phyloP scores from a whole-genome alignment of 2,888 invertebrate genomes.

The Shargacucullia verbasci region DNA sequence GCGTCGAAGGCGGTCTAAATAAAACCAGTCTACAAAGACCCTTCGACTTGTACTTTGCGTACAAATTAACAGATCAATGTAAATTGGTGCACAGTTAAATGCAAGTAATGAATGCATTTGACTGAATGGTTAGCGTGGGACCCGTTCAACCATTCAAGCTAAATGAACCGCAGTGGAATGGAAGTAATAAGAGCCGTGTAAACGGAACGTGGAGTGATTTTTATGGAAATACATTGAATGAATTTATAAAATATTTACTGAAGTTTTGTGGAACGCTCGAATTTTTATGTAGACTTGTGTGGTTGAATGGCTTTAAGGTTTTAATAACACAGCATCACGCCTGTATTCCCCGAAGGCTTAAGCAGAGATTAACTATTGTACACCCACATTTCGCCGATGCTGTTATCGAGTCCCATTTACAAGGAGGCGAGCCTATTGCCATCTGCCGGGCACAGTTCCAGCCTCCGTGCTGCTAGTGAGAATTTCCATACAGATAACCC shows the following conservation, averaged over 20 bases:
- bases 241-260: conserved; percentile 20
- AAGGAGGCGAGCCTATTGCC: too few relatives aligned
- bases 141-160: conserved; percentile 47
- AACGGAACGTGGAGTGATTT: conserved; percentile 47
- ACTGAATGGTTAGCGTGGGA: conserved; percentile 64
- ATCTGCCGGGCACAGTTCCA: too few relatives aligned
- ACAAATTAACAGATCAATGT: conserved; percentile 23
- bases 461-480: too few relatives aligned
- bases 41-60: conserved; percentile 1
- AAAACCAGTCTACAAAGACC: conserved; percentile 28
- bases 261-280: conserved; percentile 14
- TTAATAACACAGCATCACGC: too few relatives aligned
- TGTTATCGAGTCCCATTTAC: too few relatives aligned
- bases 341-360: too few relatives aligned
- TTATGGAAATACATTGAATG: conserved; percentile 28
- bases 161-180: conserved; percentile 63
- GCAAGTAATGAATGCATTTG: conserved; percentile 64
- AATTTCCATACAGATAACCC: too few relatives aligned
- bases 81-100: conserved; percentile 47
- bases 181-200: conserved; percentile 48
- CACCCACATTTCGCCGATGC: too few relatives aligned
- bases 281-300: neutral
- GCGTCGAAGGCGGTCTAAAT: conserved; percentile 57
- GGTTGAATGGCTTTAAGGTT: too few relatives aligned
- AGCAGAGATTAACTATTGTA: too few relatives aligned